Conservation (phyloP, 2,888 invertebrate genomes). For the Dolichomitus sp. region DNA sequence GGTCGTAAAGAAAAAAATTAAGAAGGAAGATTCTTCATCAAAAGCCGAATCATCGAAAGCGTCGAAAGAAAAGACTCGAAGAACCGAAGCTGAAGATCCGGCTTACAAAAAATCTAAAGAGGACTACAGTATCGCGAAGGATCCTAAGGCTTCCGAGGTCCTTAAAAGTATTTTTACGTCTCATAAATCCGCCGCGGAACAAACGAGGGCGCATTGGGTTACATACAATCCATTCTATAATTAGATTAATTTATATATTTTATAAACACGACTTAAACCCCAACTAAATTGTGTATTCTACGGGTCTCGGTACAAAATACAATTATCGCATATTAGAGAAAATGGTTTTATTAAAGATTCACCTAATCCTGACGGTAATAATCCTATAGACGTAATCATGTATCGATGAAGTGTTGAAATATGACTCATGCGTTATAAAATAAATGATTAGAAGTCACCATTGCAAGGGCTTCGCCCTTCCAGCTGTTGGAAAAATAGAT, state of each 20-base stretch:
- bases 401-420: slow-evolving; percentile 28
- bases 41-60: slow-evolving; percentile 28
- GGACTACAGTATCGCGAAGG: slow-evolving; percentile 95
- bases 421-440: slow-evolving; percentile 22
- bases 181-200: slow-evolving; percentile 94
- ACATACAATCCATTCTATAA: slow-evolving; percentile 98
- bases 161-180: slow-evolving; percentile 98
- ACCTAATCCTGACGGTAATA: slow-evolving; percentile 26
- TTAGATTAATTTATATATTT: slow-evolving; percentile 36
- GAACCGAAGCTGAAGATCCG: slow-evolving; percentile 88
- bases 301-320: slow-evolving; percentile 19
- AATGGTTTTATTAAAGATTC: slow-evolving; percentile 47
- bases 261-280: slow-evolving; percentile 10
- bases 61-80: slow-evolving; percentile 76
- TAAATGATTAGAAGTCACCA: slow-evolving; percentile 25
- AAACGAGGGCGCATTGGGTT: slow-evolving; percentile 98
- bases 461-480: background rate
- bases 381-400: slow-evolving; percentile 15
- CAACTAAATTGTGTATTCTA: background rate
- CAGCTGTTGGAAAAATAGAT: background rate
- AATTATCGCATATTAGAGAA: slow-evolving; percentile 45
- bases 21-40: slow-evolving; percentile 84
- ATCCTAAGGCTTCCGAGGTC: slow-evolving; percentile 95
- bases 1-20: slow-evolving; percentile 82
- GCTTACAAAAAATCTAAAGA: slow-evolving; percentile 92